Conservation (phyloP, 2,797 vertebrate species). For the Ambastaia sidthimunki region DNA sequence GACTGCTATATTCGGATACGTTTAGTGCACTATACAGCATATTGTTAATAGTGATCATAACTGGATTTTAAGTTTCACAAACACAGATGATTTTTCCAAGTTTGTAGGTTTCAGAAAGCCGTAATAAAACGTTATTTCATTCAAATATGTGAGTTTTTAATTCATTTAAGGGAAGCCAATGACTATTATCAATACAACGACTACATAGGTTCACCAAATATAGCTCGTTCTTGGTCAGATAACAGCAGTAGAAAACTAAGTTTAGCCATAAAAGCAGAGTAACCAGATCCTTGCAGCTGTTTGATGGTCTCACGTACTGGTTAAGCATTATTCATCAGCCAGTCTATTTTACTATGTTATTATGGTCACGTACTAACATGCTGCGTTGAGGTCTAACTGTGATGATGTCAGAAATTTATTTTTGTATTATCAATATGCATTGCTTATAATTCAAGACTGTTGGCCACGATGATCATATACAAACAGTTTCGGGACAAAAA, state of each 20-base stretch:
- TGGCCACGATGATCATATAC: not conserved
- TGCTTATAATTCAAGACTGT: not conserved
- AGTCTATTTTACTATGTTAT: not conserved
- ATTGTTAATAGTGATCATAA: not conserved
- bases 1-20: not conserved
- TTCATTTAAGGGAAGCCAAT: not conserved
- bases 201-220: not conserved
- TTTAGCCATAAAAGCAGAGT: not conserved
- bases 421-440: not conserved
- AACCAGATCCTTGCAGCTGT: slow-evolving; percentile 7
- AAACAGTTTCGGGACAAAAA: slow-evolving; percentile 21
- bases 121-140: too few species aligned
- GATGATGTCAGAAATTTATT: not conserved
- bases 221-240: not conserved
- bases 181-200: not conserved
- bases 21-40: not conserved
- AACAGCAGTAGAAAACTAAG: not conserved
- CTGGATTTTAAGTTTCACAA: not conserved
- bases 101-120: not conserved
- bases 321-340: slow-evolving; percentile 14
- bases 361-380: not conserved
- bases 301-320: not conserved
- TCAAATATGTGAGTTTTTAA: too few species aligned
- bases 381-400: not conserved
- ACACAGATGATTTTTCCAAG: not conserved